Base-by-base conservation (phyloP, 1,140 invertebrate species). In the Procambarus clarkii region DNA sequence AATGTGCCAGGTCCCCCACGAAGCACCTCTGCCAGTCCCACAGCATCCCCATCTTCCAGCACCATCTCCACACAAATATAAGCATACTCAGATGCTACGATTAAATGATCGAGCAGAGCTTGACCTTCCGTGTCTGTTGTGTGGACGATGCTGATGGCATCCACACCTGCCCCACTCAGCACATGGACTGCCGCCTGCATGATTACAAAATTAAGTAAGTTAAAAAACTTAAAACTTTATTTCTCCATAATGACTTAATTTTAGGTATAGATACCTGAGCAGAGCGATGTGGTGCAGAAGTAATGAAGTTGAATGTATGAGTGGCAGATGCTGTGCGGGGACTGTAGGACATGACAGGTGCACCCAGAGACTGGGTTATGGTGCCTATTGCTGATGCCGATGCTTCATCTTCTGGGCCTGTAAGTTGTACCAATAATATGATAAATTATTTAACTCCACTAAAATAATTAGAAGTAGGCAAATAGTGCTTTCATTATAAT, bases 181-280 rank as follows among this genome's bases (percentile, higher is more conserved):
- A 91, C 82, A 11, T 91, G 82, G 18, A 80, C 77, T 44, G 60
- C 89, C 11, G 89, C 89, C 89, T 91, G 82, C n/a, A 76, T 45
- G 50, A 7, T 54, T 3, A 54, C 50, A 9, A 54, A 54, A 54
- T 54, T 54, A 54, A 8, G 2, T 54, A 54, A 54, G 50, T 54
- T 54, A 8, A 13, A 54, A 54, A 54, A 13, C 13, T 8, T 13
- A 54, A 4, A 54, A 54, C 2, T 54, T 54, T 54, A 54, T 9
- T 54, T 54, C 50, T 54, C 4, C 50, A 54, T 13, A 13, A 54
- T 9, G 50, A 54, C 60, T 64, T 64, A 64, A 18, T 9, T 54
- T 9, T 13, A 54, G 50, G 50, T 54, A 54, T 54, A 54, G 8
- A 2, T 77, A 84, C 89, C 82, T 91, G 48, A 2, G 46, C 74